Conservation (phyloP, 2,797 vertebrate genomes). For the Buphagus erythrorhynchus region DNA sequence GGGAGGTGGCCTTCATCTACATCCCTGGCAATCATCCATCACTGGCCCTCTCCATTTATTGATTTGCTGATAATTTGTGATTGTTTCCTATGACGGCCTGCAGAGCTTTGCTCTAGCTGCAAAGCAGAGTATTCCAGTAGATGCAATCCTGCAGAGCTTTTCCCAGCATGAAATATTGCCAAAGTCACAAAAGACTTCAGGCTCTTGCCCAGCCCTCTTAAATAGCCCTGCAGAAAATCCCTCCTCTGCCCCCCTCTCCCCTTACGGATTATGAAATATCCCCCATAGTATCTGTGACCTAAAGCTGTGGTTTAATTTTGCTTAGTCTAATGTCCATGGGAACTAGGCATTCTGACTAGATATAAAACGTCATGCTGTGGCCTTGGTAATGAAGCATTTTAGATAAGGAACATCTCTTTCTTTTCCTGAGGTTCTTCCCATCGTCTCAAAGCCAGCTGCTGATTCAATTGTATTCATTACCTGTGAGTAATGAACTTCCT, state of each 20-base stretch:
- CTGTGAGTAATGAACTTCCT: not conserved
- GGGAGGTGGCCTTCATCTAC: not conserved
- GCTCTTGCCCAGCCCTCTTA: not conserved
- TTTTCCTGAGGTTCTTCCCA: not conserved
- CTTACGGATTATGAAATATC: not conserved
- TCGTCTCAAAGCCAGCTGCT: not conserved
- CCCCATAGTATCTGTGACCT: not conserved
- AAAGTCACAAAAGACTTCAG: not conserved
- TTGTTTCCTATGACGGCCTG: not conserved
- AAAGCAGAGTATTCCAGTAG: not conserved
- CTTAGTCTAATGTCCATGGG: not conserved
- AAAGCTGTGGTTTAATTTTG: not conserved
- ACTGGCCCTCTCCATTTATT: not conserved
- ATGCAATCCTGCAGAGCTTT: not conserved
- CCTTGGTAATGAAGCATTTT: not conserved
- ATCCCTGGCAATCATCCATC: not conserved
- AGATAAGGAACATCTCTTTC: not conserved
- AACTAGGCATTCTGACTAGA: not conserved
- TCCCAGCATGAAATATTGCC: not conserved
- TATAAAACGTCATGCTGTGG: fast-evolving
- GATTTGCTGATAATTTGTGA: not conserved
- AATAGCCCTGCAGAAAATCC: not conserved
- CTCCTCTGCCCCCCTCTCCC: fast-evolving
- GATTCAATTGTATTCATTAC: not conserved
- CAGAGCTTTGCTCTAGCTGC: not conserved